Conservation (phyloP, 2,888 invertebrate genomes). For the Cataglyphis rosenhaueri region DNA sequence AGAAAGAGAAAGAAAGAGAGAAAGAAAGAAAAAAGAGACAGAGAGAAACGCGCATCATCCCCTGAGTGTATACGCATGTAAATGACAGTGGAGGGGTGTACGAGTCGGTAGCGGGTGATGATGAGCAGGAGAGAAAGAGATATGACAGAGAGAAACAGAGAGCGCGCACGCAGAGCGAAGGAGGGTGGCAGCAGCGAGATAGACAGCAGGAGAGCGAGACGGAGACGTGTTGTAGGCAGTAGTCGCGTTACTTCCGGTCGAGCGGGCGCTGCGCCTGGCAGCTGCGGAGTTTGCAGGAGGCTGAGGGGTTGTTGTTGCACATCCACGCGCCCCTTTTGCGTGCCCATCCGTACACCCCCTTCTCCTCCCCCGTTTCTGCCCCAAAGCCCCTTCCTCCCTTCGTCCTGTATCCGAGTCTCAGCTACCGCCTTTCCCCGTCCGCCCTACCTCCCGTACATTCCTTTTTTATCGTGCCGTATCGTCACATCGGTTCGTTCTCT, state of each 20-base stretch:
- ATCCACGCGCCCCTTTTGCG: constrained; percentile 81
- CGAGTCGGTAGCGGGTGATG: constrained; percentile 66
- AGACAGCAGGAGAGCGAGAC: constrained; percentile 68
- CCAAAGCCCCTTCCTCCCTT: constrained; percentile 43
- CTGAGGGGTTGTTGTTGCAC: constrained; percentile 77
- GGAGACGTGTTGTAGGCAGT: constrained; percentile 84
- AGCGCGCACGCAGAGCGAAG: constrained; percentile 59
- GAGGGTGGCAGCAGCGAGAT: constrained; percentile 61
- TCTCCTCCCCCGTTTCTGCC: constrained; percentile 29
- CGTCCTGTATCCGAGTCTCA: constrained; percentile 61
- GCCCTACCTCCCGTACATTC: constrained; percentile 57
- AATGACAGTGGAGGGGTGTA: constrained; percentile 73
- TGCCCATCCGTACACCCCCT: constrained; percentile 72
- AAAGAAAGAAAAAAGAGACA: constrained; percentile 40
- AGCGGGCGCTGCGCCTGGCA: constrained; percentile 85
- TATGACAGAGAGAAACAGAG: constrained; percentile 41
- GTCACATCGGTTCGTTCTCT: constrained; percentile 85
- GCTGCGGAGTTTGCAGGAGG: constrained; percentile 84
- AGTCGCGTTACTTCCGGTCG: constrained; percentile 85
- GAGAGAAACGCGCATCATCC: constrained; percentile 48
- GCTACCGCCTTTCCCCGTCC: constrained; percentile 45
- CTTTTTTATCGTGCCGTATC: constrained; percentile 80
- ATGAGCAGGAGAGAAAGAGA: constrained; percentile 42
- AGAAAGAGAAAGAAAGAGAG: constrained; percentile 41
- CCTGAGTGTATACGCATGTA: constrained; percentile 72